Evolutionary conservation across 2,797 vertebrate genomes (phyloP).

Genomic region (Rhinella marina): DNA sequence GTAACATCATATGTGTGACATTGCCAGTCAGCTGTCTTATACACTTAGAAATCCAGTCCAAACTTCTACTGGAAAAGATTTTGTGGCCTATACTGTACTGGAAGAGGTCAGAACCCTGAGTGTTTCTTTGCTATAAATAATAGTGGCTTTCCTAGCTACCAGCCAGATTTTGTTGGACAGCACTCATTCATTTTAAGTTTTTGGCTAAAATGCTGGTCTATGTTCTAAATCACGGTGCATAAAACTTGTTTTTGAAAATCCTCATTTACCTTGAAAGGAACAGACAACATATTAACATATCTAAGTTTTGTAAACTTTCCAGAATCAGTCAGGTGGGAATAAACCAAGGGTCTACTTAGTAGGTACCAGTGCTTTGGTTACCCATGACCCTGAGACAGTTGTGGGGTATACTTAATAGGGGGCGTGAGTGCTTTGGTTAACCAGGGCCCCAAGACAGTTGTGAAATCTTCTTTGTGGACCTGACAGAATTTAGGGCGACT

Average conservation of each 20-base stretch:
- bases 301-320: not conserved
- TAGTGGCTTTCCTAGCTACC: conserved; percentile 24
- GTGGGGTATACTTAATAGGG: not conserved
- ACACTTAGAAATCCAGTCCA: conserved; percentile 47
- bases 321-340: no score
- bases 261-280: conserved; percentile 12
- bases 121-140: conserved; percentile 51
- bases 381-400: not conserved
- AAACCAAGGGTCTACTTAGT: not conserved
- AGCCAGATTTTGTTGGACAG: conserved; percentile 47
- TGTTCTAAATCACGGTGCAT: conserved; percentile 19
- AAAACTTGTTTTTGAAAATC: not conserved
- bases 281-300: not conserved
- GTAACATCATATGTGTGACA: conserved; percentile 42
- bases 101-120: conserved; percentile 31
- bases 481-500: no score
- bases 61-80: conserved; percentile 46
- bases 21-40: conserved; percentile 54
- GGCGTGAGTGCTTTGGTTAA: not conserved
- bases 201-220: not conserved
- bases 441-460: not conserved
- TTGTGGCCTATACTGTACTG: conserved; percentile 36
- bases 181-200: conserved; percentile 35
- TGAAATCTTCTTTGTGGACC: not conserved
- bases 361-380: not conserved